Base-by-base conservation (phyloP, 2,888 invertebrate genomes). In the Cheilosia scutellata region DNA sequence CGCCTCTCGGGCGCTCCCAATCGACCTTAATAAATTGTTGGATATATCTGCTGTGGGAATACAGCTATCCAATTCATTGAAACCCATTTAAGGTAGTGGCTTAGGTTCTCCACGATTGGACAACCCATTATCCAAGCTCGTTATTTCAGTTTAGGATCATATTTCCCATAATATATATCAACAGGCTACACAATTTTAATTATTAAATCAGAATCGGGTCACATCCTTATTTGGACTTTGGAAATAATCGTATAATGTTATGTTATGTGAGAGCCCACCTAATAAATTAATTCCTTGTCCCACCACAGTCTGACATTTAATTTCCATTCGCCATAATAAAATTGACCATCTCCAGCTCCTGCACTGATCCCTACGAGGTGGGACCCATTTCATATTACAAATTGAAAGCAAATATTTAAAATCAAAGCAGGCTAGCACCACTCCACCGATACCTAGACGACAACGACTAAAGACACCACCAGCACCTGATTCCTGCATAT, bases 391-490 rank as follows among this genome's bases (percentile, higher is more conserved):
- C 66, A 71, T 76, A 76, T 76, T 66, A 86, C 86, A 80, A 86
- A 86, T 86, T 86, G 86, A 86, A 86, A 80, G 86, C 86, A 86
- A 86, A 86, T 86, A 86, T 86, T 86, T 80, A 80, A 84, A 84
- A 80, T 86, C 80, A 86, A 80, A 80, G 66, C 84, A 80, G 80
- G 71, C 76, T 71, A 86, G 76, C 71, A 71, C 66, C 16, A 51
- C 31, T 55, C 37, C 2, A 53, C 25, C 37, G 47, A 5, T 33
- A 63, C 37, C 25, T 11, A 31, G 57, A 40, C 37, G 40, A 74
- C 20, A 25, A 53, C 37, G 49, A 51, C 65, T 11, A 20, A 62
- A 42, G 55, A 63, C 16, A 37, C 44, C 44, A 40, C 29, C 25
- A 27, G 33, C 20, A 20, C 33, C 29, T 20, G 13, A 31, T 29